These are phyloP conservation scores for Abrostola triplasia DNA, from an alignment of 2,888 invertebrate genomes.

Conservation along the genomic window DNA sequence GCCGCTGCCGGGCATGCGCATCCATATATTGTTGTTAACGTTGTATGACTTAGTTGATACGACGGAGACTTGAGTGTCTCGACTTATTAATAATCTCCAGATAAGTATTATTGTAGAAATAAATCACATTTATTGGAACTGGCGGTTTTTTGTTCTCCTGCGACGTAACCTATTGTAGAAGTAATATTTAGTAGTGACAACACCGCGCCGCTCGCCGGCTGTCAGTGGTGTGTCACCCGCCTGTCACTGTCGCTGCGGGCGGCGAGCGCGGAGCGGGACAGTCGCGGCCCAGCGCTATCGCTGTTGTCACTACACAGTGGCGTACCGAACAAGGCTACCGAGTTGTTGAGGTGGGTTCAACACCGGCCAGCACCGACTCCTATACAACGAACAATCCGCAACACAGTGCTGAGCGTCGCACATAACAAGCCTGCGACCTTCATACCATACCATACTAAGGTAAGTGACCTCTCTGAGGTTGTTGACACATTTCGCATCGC, in stretches of 20 bases:
- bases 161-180: background rate
- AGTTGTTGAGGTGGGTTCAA: too few species aligned
- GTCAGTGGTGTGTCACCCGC: conserved; percentile 5
- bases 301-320: background rate
- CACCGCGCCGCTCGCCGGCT: conserved; percentile 4
- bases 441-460: conserved; percentile 55
- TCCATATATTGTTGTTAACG: conserved; percentile 48
- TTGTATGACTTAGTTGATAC: conserved; percentile 53
- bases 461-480: conserved; percentile 73
- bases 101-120: conserved; percentile 78
- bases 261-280: background rate
- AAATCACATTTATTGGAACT: conserved; percentile 79
- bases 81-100: conserved; percentile 70
- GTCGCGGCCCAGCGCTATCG: background rate
- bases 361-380: background rate
- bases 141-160: conserved; percentile 52
- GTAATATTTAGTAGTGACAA: background rate
- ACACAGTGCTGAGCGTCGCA: conserved; percentile 7
- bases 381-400: background rate
- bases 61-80: conserved; percentile 51
- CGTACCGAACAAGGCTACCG: background rate
- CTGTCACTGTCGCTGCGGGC: background rate
- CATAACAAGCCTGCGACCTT: conserved; percentile 28
- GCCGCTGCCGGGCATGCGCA: conserved; percentile 9
- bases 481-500: conserved; percentile 57